Percentiles rank a stretch among this genome's conserved stretches.
Evolutionary conservation across 2,113 vertebrate genomes (phyloP).

Genomic region (Pteropus alecto): DNA sequence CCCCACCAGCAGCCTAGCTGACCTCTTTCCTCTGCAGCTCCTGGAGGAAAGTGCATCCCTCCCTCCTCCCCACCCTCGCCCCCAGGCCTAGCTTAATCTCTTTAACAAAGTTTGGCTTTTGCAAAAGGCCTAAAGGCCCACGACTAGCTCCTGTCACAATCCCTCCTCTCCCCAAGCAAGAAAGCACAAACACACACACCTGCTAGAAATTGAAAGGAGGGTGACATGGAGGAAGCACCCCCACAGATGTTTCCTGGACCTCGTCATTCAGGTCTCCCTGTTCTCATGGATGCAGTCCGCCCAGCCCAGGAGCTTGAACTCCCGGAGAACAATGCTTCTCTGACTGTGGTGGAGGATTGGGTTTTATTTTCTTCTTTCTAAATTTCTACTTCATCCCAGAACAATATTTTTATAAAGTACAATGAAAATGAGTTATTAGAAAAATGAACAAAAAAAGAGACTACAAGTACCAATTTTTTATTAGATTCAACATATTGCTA

Average conservation of each 20-base stretch:
- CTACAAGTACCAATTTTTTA: neutral
- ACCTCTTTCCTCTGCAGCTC: neutral
- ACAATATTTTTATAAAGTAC: neutral
- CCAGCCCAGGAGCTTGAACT: neutral
- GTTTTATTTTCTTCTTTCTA: neutral
- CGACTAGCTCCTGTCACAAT: neutral
- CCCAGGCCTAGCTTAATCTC: neutral
- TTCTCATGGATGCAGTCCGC: neutral
- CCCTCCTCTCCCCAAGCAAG: neutral
- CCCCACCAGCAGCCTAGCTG: too few relatives aligned
- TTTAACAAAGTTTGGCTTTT: neutral
- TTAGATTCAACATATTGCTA: neutral
- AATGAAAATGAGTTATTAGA: neutral
- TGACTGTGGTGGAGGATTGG: neutral
- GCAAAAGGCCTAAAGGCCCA: neutral
- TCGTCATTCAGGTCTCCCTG: neutral
- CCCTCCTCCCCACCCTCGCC: too few relatives aligned
- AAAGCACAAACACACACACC: neutral
- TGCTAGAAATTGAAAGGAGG: neutral
- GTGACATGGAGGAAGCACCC: neutral
- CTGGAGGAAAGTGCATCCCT: neutral
- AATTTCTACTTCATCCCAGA: neutral
- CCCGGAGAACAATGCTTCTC: neutral
- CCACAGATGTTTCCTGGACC: conserved; percentile 59
- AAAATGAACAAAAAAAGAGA: neutral